Evolutionary conservation across 2,797 vertebrate genomes (phyloP).

Genomic region (Orientallactaga sibirica): DNA sequence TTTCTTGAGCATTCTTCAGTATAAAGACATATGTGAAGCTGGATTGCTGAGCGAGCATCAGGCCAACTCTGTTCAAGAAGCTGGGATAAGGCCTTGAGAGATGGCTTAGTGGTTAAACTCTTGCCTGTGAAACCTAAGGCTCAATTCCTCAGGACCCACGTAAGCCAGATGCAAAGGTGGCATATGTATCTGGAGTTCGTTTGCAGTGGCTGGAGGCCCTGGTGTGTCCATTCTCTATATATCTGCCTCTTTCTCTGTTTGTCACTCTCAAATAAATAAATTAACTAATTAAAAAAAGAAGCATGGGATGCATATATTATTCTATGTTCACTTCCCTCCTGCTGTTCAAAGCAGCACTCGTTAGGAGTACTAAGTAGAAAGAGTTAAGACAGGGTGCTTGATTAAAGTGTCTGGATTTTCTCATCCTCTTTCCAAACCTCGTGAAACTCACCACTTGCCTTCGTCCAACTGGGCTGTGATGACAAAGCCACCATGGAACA

Average conservation of each 20-base stretch:
- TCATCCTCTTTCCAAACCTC: not conserved
- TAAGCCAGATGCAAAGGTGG: no score
- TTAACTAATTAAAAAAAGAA: no score
- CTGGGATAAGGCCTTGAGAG: not conserved
- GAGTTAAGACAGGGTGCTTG: not conserved
- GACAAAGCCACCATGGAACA: not conserved
- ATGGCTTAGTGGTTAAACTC: no score
- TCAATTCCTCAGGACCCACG: no score
- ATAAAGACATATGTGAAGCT: not conserved
- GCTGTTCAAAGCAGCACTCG: not conserved
- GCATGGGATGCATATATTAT: no score
- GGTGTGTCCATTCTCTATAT: no score
- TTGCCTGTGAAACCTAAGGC: no score
- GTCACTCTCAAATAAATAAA: no score
- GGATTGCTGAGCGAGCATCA: no score
- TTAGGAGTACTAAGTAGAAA: not conserved
- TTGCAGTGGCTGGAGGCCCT: no score
- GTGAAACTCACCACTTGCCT: not conserved
- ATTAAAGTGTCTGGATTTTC: not conserved
- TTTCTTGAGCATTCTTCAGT: not conserved
- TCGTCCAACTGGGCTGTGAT: not conserved
- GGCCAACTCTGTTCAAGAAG: not conserved
- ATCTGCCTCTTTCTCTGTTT: no score
- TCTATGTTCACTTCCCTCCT: not conserved
- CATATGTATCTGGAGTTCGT: no score